Conservation (phyloP, 2,113 vertebrate species). For the Coryphaenoides rupestris region DNA sequence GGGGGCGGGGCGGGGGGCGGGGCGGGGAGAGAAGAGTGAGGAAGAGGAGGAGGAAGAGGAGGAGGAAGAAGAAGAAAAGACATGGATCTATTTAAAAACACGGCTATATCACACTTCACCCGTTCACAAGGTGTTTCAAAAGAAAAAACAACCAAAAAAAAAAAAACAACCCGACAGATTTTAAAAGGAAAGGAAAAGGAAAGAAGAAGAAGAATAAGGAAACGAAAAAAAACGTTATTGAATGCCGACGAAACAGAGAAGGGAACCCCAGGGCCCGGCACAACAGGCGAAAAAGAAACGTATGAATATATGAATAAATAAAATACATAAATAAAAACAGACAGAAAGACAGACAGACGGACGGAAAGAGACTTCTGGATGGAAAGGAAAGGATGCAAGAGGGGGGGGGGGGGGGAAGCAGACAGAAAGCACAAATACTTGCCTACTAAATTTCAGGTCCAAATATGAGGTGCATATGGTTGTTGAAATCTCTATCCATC, state of each 20-base stretch:
- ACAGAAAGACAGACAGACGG: conserved; percentile 45
- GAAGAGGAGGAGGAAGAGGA: conserved; percentile 60
- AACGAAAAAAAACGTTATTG: conserved; percentile 26
- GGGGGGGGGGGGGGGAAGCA: too few species aligned
- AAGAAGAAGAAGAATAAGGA: too few species aligned
- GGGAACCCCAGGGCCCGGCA: conserved; percentile 49
- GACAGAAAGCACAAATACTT: conserved; percentile 56
- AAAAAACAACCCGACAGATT: too few species aligned
- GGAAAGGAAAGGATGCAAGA: conserved; percentile 61
- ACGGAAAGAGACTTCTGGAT: conserved; percentile 58
- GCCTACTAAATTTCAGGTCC: conserved; percentile 24
- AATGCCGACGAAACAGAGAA: conserved; percentile 48
- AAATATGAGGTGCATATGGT: neutral
- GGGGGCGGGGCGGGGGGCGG: conserved; percentile 46
- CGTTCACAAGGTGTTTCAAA: conserved; percentile 61
- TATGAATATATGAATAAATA: too few species aligned
- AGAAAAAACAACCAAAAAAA: conserved; percentile 21
- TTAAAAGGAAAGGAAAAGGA: conserved; percentile 14
- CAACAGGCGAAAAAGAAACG: conserved; percentile 55
- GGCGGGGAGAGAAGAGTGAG: conserved; percentile 48
- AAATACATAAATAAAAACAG: conserved; percentile 15
- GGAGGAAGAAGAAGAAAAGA: conserved; percentile 73
- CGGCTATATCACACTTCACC: conserved; percentile 67
- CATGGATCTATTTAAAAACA: conserved; percentile 75
- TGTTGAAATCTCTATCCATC: too few species aligned